Evolutionary conservation across 2,888 invertebrate genomes (phyloP).

Genomic region (Leptothorax acervorum): DNA sequence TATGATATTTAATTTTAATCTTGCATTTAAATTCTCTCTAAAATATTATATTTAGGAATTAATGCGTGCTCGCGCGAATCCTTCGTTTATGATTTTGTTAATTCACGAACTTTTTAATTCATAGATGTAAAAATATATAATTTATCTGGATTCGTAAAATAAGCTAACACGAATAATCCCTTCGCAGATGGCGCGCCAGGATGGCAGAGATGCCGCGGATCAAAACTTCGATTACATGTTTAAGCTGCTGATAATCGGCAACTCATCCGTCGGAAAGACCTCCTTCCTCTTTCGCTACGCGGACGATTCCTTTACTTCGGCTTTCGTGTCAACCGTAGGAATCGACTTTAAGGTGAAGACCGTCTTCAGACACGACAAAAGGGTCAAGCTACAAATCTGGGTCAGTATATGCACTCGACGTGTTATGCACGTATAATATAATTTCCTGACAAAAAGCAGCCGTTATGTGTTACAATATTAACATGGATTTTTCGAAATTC

Average conservation of each 20-base stretch:
- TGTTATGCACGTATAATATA: neutral
- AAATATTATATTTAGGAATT: neutral
- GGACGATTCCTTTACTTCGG: conserved; percentile 99
- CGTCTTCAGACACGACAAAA: conserved; percentile 99
- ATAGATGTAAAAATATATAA: neutral
- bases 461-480: neutral
- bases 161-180: neutral
- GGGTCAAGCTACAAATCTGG: conserved; percentile 99
- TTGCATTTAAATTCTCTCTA: neutral
- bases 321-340: conserved; percentile 99
- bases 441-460: neutral
- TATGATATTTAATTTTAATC: neutral
- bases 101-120: neutral
- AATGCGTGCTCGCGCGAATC: neutral
- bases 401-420: conserved; percentile 87
- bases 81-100: neutral
- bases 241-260: conserved; percentile 98
- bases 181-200: conserved; percentile 93
- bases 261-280: conserved; percentile 99
- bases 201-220: conserved; percentile 98
- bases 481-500: neutral
- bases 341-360: conserved; percentile 99
- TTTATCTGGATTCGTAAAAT: neutral
- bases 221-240: conserved; percentile 99
- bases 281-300: conserved; percentile 99